These are phyloP conservation scores for Sceloporus tristichus DNA, from an alignment of 2,113 vertebrate species.

Conservation along the genomic window DNA sequence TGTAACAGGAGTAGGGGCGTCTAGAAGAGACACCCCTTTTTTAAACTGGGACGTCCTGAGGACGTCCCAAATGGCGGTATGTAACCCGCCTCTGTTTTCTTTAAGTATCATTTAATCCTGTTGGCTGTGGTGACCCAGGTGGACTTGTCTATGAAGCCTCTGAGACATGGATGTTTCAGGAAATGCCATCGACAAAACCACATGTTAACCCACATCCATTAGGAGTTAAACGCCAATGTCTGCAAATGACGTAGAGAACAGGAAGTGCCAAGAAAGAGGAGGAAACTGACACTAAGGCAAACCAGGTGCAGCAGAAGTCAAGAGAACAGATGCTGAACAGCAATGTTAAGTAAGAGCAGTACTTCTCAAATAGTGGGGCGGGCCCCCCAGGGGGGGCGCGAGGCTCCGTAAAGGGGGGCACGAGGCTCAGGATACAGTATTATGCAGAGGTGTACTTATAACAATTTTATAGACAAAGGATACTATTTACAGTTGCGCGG, in stretches of 20 bases:
- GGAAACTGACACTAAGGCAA: neutral
- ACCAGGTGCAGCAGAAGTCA: neutral
- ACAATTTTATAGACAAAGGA: too few relatives aligned
- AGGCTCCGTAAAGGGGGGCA: too few relatives aligned
- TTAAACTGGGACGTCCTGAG: too few relatives aligned
- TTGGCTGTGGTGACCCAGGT: neutral
- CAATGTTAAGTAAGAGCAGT: neutral
- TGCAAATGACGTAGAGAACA: neutral
- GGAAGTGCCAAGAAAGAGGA: neutral
- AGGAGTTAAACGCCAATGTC: neutral
- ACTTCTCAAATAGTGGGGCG: too few relatives aligned
- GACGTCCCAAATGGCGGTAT: too few relatives aligned
- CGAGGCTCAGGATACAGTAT: too few relatives aligned
- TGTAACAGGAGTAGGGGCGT: too few relatives aligned
- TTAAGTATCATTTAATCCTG: neutral
- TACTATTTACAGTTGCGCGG: too few relatives aligned
- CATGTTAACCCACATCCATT: neutral
- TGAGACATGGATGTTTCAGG: neutral
- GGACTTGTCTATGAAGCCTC: neutral
- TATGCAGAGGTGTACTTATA: too few relatives aligned
- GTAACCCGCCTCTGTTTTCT: neutral
- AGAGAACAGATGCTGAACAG: neutral
- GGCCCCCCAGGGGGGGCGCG: too few relatives aligned
- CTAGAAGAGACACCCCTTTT: too few relatives aligned
- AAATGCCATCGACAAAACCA: neutral